phyloP scores from a whole-genome alignment of 2,888 invertebrate genomes.

The Lampropteryx suffumata region DNA sequence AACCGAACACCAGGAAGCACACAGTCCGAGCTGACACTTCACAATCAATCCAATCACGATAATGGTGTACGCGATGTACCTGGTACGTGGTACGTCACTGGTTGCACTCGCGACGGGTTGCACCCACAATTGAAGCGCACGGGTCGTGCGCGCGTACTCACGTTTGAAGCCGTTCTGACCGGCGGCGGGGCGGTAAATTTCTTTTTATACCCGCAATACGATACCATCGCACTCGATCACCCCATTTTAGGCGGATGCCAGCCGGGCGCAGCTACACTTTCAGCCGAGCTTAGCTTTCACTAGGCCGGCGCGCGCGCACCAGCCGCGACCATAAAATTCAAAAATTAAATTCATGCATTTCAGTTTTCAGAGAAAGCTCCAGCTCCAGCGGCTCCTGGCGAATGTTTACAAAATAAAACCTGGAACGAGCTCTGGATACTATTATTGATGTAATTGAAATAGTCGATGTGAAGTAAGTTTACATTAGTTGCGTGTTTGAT shows the following conservation, averaged over 20 bases:
- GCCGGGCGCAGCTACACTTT: conserved; percentile 71
- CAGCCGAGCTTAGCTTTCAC: conserved; percentile 80
- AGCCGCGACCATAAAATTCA: conserved; percentile 19
- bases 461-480: conserved; percentile 19
- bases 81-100: conserved; percentile 22
- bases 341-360: conserved; percentile 27
- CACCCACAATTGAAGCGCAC: conserved; percentile 58
- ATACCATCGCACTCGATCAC: conserved; percentile 83
- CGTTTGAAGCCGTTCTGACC: conserved; percentile 99
- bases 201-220: conserved; percentile 93
- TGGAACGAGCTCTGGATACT: conserved; percentile 31
- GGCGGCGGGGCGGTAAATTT: conserved; percentile 86
- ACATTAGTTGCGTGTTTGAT: conserved; percentile 23
- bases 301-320: conserved; percentile 55
- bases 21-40: conserved; percentile 55
- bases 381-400: conserved; percentile 24
- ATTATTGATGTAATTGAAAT: conserved; percentile 35
- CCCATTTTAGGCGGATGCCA: conserved; percentile 82
- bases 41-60: conserved; percentile 71
- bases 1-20: conserved; percentile 56
- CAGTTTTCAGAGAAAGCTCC: conserved; percentile 15
- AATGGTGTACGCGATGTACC: conserved; percentile 46
- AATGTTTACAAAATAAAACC: conserved; percentile 45
- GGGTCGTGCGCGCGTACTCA: conserved; percentile 86
- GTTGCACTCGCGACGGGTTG: conserved; percentile 52